Evolutionary conservation across 2,797 vertebrate genomes (phyloP).

Genomic region (Borostomias antarcticus): DNA sequence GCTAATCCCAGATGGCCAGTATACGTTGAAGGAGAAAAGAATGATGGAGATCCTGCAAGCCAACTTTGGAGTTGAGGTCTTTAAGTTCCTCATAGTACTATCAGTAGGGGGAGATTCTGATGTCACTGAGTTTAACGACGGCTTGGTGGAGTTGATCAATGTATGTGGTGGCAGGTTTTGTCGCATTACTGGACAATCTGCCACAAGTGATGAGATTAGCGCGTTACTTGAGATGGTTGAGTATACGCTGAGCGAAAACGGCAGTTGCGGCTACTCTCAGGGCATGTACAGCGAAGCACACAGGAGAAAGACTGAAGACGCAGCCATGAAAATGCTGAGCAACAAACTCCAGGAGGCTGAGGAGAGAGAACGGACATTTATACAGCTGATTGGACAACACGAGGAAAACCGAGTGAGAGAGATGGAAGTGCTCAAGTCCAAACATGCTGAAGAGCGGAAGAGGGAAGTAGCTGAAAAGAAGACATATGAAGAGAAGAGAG

Average conservation of each 20-base stretch:
- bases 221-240: constrained; percentile 43
- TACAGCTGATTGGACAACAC: constrained; percentile 12
- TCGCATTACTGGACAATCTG: constrained; percentile 13
- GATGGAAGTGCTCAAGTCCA: constrained; percentile 42
- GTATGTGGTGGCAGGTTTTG: constrained; percentile 50
- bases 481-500: constrained; percentile 32
- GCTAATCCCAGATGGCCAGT: constrained; percentile 50
- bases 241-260: constrained; percentile 31
- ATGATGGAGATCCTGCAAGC: constrained; percentile 44
- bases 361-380: constrained; percentile 32
- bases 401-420: constrained; percentile 44
- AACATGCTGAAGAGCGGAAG: constrained; percentile 48
- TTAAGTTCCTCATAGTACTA: constrained; percentile 48
- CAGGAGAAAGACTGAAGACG: constrained; percentile 28
- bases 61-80: constrained; percentile 42
- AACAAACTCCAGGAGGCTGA: constrained; percentile 37
- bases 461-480: constrained; percentile 37
- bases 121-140: constrained; percentile 34
- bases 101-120: constrained; percentile 49
- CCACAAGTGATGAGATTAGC: constrained; percentile 8
- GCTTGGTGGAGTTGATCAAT: constrained; percentile 55
- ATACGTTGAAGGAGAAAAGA: constrained; percentile 38
- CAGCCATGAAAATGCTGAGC: constrained; percentile 40
- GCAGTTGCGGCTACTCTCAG: constrained; percentile 34
- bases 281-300: constrained; percentile 31